Base-by-base conservation (phyloP, 2,113 vertebrate species). In the Eclectus roratus region DNA sequence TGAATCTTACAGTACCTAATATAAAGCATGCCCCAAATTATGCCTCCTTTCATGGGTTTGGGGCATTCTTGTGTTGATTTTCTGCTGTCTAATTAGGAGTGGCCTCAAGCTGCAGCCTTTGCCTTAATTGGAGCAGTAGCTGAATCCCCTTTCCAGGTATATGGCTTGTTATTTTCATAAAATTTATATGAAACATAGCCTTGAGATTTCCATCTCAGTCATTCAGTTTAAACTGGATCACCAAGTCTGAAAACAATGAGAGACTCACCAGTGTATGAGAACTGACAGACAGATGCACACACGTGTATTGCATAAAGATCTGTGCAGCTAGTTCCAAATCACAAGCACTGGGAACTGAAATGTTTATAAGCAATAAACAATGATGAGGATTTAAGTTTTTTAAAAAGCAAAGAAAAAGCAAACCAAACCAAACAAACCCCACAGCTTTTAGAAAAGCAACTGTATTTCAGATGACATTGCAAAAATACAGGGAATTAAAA, bases 1-100 rank as follows among this genome's bases (percentile, higher is more conserved):
- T 93, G 44, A 90, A 47, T 74, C 61, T 89, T 89, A 76, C 20
- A 68, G 43, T 44, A 92, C 39, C 55, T 88, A 88, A 80, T 60
- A 94, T 70, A 80, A 92, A 91, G 64, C 55, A 80, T 68, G 56
- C 10, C 37, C 73, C 65, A 95, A 79, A 93, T 96, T 74, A 89
- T 44, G 47, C 20, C 46, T 90, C 27, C 28, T 13, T 92, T 81
- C 65, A 25, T 37, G 56, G 18, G 35, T 86, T 10, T 89, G 50
- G 47, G 69, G 47, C 60, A 91, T 47, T 93, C 28, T 72, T 56
- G 21, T 37, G 58, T 24, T 76, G 58, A 85, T 83, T 73, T 91
- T 88, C 25, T 92, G 44, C 82, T 68, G 27, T 52, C 46, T 85
- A 70, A 83, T 56, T 70, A 90, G 29, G 56, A 91, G 27, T 25